Evolutionary conservation across 2,797 vertebrate genomes (phyloP).

Genomic region (Enteromius trimaculatus): DNA sequence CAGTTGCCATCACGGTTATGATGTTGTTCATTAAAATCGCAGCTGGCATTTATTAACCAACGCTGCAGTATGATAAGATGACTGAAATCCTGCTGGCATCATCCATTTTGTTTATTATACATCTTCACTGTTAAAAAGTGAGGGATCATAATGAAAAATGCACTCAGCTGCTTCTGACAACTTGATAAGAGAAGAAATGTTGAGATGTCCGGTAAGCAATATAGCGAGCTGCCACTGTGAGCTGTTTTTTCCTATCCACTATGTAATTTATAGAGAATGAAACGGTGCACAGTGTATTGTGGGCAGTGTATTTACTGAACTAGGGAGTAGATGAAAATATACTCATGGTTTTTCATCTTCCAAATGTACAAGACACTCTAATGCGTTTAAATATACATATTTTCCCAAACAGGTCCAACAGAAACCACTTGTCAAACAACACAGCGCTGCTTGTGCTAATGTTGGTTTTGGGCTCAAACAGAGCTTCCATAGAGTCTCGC

Average conservation of each 20-base stretch:
- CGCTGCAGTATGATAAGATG: not conserved
- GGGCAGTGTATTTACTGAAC: not conserved
- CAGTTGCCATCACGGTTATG: not conserved
- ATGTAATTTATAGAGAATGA: not conserved
- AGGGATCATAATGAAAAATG: not conserved
- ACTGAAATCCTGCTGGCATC: not conserved
- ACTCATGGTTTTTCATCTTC: not conserved
- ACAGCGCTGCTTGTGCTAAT: too few relatives aligned
- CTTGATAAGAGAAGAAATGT: not conserved
- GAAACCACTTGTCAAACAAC: not conserved
- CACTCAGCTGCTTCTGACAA: not conserved
- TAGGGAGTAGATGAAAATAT: not conserved
- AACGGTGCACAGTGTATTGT: too few relatives aligned
- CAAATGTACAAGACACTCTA: not conserved
- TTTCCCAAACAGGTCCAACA: not conserved
- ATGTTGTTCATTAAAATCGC: slow-evolving; percentile 23
- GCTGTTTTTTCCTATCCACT: not conserved
- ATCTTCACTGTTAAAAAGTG: not conserved
- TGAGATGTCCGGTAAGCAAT: not conserved
- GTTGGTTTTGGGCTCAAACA: slow-evolving; percentile 1
- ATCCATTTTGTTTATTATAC: not conserved
- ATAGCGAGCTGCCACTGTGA: not conserved
- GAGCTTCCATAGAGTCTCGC: not conserved
- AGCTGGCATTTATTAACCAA: slow-evolving; percentile 20
- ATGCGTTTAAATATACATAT: not conserved